phyloP scores from a whole-genome alignment of 2,888 invertebrate genomes.

The Agrilus cyanescens region DNA sequence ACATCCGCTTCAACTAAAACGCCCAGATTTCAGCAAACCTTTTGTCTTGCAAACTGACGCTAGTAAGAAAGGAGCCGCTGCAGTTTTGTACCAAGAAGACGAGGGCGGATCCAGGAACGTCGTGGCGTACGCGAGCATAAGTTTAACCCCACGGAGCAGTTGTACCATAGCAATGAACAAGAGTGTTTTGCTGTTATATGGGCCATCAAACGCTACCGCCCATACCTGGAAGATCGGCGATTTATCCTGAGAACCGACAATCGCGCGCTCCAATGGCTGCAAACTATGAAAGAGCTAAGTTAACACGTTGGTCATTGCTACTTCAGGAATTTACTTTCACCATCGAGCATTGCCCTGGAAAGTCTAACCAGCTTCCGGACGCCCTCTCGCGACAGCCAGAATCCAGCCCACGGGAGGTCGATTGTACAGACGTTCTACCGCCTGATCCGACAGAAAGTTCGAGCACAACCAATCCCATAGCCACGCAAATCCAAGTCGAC shows the following conservation, averaged over 20 bases:
- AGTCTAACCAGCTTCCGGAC: constrained; percentile 13
- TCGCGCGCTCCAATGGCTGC: constrained; percentile 15
- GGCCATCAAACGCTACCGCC: constrained; percentile 17
- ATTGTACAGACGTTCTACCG: constrained; percentile 12
- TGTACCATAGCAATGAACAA: constrained; percentile 19
- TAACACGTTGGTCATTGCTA: constrained; percentile 12
- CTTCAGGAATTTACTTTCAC: constrained; percentile 12
- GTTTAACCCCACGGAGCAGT: constrained; percentile 8
- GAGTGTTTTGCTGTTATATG: constrained; percentile 19
- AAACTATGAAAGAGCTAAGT: constrained; percentile 10
- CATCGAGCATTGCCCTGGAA: constrained; percentile 17
- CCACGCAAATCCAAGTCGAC: too few relatives aligned
- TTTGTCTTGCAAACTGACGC: constrained; percentile 19
- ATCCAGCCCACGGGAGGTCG: constrained; percentile 2
- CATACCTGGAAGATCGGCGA: constrained; percentile 15
- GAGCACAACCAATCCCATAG: too few relatives aligned
- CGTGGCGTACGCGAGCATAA: constrained; percentile 15
- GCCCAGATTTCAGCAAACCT: constrained; percentile 11
- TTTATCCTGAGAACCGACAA: constrained; percentile 17
- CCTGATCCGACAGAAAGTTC: too few relatives aligned
- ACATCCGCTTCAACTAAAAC: constrained; percentile 11
- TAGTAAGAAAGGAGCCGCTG: constrained; percentile 14
- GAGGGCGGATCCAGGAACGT: constrained; percentile 5
- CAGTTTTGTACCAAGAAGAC: constrained; percentile 17
- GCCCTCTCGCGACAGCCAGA: constrained; percentile 11